Base-by-base conservation (phyloP, 92 coral and sea anemone genomes). In the Zoanthus gigantus region DNA sequence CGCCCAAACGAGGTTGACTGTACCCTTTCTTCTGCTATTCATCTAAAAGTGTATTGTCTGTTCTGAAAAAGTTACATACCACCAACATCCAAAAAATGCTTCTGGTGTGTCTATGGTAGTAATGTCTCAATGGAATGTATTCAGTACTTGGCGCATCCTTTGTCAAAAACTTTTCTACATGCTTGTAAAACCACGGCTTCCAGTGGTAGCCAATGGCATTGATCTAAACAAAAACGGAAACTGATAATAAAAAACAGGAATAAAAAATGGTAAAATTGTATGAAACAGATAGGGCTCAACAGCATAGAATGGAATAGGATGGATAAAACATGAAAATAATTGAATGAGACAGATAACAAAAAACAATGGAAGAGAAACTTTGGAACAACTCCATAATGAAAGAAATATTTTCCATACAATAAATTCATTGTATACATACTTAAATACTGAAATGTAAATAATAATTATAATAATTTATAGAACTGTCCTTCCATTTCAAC, bases 151-250 rank as follows among this genome's bases (percentile, higher is more conserved):
- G 45, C 9, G 42, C 52, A 44, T 78, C 72, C 13, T 83, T 56
- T 13, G 58, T 44, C 57, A 91, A 79, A 71, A 28, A 91, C 66
- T 37, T 46, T 45, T 91, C 89, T 13, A 91, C 94, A 60, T 91
- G 94, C 78, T 74, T 91, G 92, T 88, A 91, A 69, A 91, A 91
- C 94, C 94, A 91, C 2, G 94, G 92, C 84, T 91, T 91, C 94
- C 94, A 91, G 79, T 83, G 90, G 60, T 78, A 52, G 30, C 94
- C 94, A 85, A 88, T 91, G 28, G 90, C 78, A 74, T 88, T 91
- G 65, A 91, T 63, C 94, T 91, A 53, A 30, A 53, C 34, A 47
- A n/a, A 46, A 75, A 76, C 23, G 42, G 48, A 76, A 48, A 76
- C 63, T 46, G 60, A 76, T n/a, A 56, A 48, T 37, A 4, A 37